These are phyloP conservation scores for Saxidomus purpurata DNA, from an alignment of 1,140 invertebrate genomes.

Conservation along the genomic window DNA sequence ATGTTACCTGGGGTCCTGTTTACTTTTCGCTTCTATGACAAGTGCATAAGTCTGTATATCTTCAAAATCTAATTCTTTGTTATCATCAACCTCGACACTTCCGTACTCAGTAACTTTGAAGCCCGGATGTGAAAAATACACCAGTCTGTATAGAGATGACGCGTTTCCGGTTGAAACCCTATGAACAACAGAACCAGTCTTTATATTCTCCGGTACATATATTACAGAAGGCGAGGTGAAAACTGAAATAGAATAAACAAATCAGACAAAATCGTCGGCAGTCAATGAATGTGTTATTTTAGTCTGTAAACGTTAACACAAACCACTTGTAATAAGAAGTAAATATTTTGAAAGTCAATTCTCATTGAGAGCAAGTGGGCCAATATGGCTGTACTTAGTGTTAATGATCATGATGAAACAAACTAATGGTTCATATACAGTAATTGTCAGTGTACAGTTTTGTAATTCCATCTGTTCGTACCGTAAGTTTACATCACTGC, in stretches of 20 bases:
- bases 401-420: background rate
- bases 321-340: background rate
- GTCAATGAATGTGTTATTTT: background rate
- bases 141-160: background rate
- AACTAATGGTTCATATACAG: background rate
- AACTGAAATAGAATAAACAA: background rate
- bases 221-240: constrained; percentile 1
- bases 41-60: background rate
- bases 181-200: background rate
- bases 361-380: background rate
- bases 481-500: too few relatives aligned
- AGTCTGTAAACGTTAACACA: background rate
- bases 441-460: too few relatives aligned
- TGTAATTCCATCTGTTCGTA: too few relatives aligned
- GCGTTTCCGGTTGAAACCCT: background rate
- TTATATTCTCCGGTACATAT: background rate
- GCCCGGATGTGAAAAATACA: background rate
- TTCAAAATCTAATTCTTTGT: constrained; percentile 2
- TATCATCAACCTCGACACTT: background rate
- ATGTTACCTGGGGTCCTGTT: background rate
- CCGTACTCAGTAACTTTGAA: background rate
- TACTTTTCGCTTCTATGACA: constrained; percentile 7
- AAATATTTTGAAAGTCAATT: background rate
- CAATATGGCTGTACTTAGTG: background rate
- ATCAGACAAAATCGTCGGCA: too few relatives aligned